Conservation (phyloP, 2,888 invertebrate species). For the Lepas anatifera region DNA sequence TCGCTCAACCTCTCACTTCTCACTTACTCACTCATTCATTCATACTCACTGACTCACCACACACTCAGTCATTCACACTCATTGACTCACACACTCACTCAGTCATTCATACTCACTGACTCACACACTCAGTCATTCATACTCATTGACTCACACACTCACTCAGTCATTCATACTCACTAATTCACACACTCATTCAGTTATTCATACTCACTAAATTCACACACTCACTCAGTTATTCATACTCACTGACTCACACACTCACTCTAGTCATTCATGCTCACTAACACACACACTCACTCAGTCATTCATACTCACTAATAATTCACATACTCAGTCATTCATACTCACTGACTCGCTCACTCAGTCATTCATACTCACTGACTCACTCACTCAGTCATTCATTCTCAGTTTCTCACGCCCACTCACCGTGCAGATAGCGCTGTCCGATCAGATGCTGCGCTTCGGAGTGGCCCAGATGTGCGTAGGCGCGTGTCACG, state of each 20-base stretch:
- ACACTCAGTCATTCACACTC: background rate
- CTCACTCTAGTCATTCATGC: background rate
- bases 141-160: too few relatives aligned
- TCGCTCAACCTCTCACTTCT: too few relatives aligned
- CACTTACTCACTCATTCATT: background rate
- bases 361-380: background rate
- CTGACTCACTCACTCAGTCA: background rate
- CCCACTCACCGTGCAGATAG: constrained; percentile 33
- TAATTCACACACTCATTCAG: too few relatives aligned
- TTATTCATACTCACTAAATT: too few relatives aligned
- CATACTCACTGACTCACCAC: background rate
- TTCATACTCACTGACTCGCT: too few relatives aligned
- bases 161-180: too few relatives aligned
- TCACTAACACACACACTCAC: background rate
- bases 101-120: too few relatives aligned
- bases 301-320: background rate
- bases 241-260: background rate
- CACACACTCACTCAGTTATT: background rate
- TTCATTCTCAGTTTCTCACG: background rate
- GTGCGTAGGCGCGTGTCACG: constrained; percentile 36
- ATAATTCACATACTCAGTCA: too few relatives aligned
- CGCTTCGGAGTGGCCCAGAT: constrained; percentile 35
- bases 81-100: too few relatives aligned
- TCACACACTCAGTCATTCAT: too few relatives aligned
- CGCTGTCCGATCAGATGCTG: constrained; percentile 37